Conservation (phyloP, 2,113 vertebrate genomes). For the Malurus elegans region DNA sequence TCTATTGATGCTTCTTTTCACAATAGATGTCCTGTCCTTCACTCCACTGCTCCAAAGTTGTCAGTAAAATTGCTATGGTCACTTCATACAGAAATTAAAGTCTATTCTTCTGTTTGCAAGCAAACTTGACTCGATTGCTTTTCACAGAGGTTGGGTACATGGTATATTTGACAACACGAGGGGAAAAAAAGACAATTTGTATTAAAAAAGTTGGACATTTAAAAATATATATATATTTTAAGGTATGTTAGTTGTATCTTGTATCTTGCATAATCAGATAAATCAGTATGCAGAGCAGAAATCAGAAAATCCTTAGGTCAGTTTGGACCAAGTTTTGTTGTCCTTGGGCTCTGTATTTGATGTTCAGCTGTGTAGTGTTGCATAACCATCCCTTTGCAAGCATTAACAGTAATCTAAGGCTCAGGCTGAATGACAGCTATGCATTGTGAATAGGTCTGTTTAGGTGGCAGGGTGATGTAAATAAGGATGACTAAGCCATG, state of each 20-base stretch:
- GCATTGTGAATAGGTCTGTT: not conserved
- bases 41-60: not conserved
- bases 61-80: not conserved
- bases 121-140: not conserved
- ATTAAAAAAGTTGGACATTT: not conserved
- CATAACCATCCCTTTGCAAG: not conserved
- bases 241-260: not conserved
- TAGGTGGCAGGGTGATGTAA: conserved; percentile 33
- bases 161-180: not conserved
- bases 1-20: not conserved
- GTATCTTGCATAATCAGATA: not conserved
- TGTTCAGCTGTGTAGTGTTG: not conserved
- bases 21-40: not conserved
- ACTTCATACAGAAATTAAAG: not conserved
- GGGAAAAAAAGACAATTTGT: not conserved
- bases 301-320: not conserved
- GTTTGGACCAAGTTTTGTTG: not conserved
- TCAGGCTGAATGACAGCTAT: not conserved
- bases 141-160: not conserved
- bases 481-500: conserved; percentile 6
- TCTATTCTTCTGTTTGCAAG: not conserved
- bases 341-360: not conserved
- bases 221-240: not conserved
- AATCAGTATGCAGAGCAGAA: conserved; percentile 29
- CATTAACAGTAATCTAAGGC: not conserved